phyloP scores from a whole-genome alignment of 1,140 invertebrate species.

The Ptiloglossa arizonensis region DNA sequence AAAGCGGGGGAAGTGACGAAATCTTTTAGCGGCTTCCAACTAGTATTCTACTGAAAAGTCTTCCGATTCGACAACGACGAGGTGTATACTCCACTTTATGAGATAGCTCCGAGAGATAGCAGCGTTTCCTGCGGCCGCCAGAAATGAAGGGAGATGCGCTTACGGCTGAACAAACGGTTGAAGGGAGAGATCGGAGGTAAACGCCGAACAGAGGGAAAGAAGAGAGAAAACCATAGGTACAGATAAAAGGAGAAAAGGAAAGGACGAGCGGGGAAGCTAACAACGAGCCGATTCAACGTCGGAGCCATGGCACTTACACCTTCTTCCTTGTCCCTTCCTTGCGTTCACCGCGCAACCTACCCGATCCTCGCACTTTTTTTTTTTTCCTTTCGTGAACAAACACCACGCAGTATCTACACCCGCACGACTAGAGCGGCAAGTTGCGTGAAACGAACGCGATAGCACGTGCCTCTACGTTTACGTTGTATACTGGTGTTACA shows the following conservation, averaged over 20 bases:
- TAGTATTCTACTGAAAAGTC: conserved; percentile 49
- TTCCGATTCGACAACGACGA: conserved; percentile 48
- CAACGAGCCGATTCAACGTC: conserved; percentile 68
- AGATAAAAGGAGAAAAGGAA: conserved; percentile 31
- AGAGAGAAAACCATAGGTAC: conserved; percentile 34
- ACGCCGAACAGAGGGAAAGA: conserved; percentile 39
- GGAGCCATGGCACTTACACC: conserved; percentile 39
- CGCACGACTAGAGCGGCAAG: conserved; percentile 60
- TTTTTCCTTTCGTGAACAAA: conserved; percentile 60
- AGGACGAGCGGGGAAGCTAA: conserved; percentile 32
- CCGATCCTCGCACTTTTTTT: conserved; percentile 27
- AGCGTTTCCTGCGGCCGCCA: conserved; percentile 52
- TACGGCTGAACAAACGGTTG: conserved; percentile 3
- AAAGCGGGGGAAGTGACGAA: conserved; percentile 16
- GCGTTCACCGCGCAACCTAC: background rate
- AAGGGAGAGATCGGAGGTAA: conserved; percentile 13
- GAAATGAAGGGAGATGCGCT: conserved; percentile 22
- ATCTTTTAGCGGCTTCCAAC: conserved; percentile 44
- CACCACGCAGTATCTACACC: conserved; percentile 62
- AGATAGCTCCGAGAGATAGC: conserved; percentile 57
- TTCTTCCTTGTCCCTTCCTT: conserved; percentile 6
- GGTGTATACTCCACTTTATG: conserved; percentile 52
- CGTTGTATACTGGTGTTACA: conserved; percentile 26
- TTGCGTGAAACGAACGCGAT: conserved; percentile 46
- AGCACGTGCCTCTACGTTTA: conserved; percentile 61